These are phyloP conservation scores for Notarius lentiginosus DNA, from an alignment of 2,113 vertebrate species.

Conservation along the genomic window DNA sequence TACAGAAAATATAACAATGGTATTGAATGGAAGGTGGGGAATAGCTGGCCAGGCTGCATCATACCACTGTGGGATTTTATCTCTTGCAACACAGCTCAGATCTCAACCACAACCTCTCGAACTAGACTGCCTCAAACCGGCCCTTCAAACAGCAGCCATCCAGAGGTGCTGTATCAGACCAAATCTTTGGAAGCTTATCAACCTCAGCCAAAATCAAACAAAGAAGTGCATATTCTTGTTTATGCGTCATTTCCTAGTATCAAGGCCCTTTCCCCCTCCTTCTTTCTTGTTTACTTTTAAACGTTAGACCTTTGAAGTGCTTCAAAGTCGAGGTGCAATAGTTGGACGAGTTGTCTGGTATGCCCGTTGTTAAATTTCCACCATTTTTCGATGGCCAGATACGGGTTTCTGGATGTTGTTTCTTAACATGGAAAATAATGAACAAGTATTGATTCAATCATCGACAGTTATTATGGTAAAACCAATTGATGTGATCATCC, in stretches of 20 bases:
- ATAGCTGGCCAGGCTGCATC: constrained; percentile 59
- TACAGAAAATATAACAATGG: constrained; percentile 49
- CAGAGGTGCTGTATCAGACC: constrained; percentile 56
- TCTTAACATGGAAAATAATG: constrained; percentile 4
- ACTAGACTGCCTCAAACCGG: constrained; percentile 14
- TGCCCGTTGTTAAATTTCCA: not conserved
- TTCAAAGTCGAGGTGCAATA: constrained; percentile 44
- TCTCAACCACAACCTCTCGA: constrained; percentile 45
- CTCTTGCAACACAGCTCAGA: constrained; percentile 60
- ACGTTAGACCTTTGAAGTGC: constrained; percentile 40
- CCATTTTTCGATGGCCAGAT: not conserved
- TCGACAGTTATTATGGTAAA: not conserved
- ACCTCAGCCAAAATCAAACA: constrained; percentile 54
- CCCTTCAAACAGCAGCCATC: constrained; percentile 50
- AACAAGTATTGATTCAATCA: not conserved
- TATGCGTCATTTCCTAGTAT: constrained; percentile 43
- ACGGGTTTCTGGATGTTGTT: not conserved
- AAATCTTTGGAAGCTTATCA: constrained; percentile 58
- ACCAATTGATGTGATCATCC: not conserved
- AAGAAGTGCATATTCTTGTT: constrained; percentile 56
- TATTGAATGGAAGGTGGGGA: constrained; percentile 58
- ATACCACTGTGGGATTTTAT: constrained; percentile 67
- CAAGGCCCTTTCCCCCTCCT: constrained; percentile 19
- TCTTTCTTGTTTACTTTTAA: constrained; percentile 49
- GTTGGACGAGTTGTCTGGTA: constrained; percentile 18